Conservation (phyloP, 2,888 invertebrate species). For the Poecilus cupreus region DNA sequence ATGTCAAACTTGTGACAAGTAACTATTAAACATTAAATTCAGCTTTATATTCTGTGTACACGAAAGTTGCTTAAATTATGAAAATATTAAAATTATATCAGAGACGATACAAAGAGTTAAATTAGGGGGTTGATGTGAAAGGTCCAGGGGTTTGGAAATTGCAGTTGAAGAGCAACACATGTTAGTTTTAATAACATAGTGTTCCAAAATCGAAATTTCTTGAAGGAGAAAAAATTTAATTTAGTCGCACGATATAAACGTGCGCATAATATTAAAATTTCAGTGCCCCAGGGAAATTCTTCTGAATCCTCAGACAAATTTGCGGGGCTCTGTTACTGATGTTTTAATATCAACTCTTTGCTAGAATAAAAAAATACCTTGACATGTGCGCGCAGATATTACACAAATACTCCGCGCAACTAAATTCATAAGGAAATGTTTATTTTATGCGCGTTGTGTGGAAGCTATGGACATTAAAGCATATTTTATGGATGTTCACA, state of each 20-base stretch:
- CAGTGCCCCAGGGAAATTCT: slow-evolving; percentile 53
- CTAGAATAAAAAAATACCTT: slow-evolving; percentile 39
- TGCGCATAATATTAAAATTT: slow-evolving; percentile 56
- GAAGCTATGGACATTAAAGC: slow-evolving; percentile 5
- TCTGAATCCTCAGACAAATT: slow-evolving; percentile 45
- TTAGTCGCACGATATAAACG: slow-evolving; percentile 43
- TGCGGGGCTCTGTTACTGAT: slow-evolving; percentile 48
- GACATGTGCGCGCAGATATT: slow-evolving; percentile 38
- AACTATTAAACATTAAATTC: too few species aligned
- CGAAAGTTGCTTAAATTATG: too few species aligned
- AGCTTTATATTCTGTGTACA: too few species aligned
- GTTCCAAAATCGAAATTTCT: slow-evolving; percentile 42
- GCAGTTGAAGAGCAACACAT: slow-evolving; percentile 17
- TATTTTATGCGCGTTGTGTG: slow-evolving; percentile 41
- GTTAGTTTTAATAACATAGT: slow-evolving; percentile 35
- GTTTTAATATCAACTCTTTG: slow-evolving; percentile 55
- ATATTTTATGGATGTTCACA: slow-evolving; percentile 36
- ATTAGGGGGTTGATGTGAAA: background rate
- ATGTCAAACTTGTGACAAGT: too few species aligned
- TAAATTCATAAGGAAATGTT: slow-evolving; percentile 38
- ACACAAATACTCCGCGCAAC: slow-evolving; percentile 18
- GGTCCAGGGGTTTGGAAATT: background rate
- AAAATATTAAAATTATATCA: too few species aligned
- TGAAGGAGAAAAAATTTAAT: slow-evolving; percentile 48
- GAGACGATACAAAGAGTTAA: background rate